Percentiles rank a stretch among this genome's conserved stretches.
phyloP scores from a whole-genome alignment of 2,113 vertebrate genomes.

The Mustelus asterias region DNA sequence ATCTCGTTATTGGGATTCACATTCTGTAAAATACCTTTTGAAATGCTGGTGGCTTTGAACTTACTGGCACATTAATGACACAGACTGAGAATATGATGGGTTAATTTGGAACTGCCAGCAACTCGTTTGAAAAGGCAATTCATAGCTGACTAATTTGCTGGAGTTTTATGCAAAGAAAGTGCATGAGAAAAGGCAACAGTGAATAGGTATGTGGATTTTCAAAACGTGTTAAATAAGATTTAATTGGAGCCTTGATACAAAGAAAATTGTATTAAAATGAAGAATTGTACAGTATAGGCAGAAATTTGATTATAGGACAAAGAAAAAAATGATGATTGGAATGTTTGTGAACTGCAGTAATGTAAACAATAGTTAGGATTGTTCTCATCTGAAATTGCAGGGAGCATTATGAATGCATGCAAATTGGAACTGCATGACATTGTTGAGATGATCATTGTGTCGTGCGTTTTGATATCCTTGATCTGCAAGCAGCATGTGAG shows the following conservation, averaged over 20 bases:
- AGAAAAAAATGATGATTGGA: background rate
- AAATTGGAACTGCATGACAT: background rate
- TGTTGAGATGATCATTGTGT: no score
- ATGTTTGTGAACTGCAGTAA: background rate
- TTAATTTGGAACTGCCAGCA: background rate
- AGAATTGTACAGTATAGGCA: background rate
- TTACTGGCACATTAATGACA: no score
- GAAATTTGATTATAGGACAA: background rate
- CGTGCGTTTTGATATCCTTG: background rate
- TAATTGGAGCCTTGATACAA: background rate
- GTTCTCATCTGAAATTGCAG: background rate
- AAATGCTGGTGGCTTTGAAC: no score
- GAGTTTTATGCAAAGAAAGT: background rate
- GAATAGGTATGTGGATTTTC: background rate
- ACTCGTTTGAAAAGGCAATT: background rate
- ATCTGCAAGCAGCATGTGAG: background rate
- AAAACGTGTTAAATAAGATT: background rate
- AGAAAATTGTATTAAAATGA: background rate
- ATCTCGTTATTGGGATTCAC: no score
- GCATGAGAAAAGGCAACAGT: background rate
- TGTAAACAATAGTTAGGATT: background rate
- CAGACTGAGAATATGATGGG: background rate
- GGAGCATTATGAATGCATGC: background rate
- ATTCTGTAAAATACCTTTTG: no score
- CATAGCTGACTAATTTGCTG: background rate